Evolutionary conservation across 2,888 invertebrate species (phyloP), one percentile per base, ranked within the genome.

Genomic region (Melipona beecheii): DNA sequence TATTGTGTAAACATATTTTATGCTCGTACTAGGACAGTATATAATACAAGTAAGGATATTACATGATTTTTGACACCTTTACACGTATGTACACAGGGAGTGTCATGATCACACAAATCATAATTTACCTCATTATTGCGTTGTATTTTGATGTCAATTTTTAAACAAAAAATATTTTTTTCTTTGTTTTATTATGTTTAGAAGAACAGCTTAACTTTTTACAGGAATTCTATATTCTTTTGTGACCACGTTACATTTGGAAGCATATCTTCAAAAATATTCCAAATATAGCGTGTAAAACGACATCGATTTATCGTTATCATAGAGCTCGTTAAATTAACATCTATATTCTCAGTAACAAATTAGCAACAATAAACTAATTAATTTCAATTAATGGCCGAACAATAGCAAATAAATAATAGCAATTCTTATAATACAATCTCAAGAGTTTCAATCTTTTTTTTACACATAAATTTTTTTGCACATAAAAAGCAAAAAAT

Each of bases 1-100:
- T 91, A 87, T 90, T 85, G 87, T 89, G 92, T 91, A 91, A 91
- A 92, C 86, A 87, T 90, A 82, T 87, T 89, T 89, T 93, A 89
- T 91, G 86, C 86, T 91, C 85, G 82, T 89, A 83, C 85, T 89
- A 89, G 85, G 87, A 90, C 83, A 91, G 81, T 91, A 90, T 92
- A 92, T 90, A 87, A 79, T 92, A 91, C 89, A 91, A 76, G 78
- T 83, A 86, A 86, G 82, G 81, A 85, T 83, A 87, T 84, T 81
- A 88, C 66, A 86, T 78, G 83, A 89, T 83, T 78, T 82, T 83
- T 88, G 84, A 90, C 78, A 85, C 75, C 73, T 80, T 79, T 85
- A 86, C 75, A 73, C 68, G 69, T 88, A 83, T 87, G 75, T 85
- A 81, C 78, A 87, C 74, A 86, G 76, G 83, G 65, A 87, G 87